A percentile compares a stretch with the other conserved stretches of the same genome.
These are phyloP conservation scores for Leptopilina clavipes DNA, from an alignment of 1,140 invertebrate species.

Conservation along the genomic window DNA sequence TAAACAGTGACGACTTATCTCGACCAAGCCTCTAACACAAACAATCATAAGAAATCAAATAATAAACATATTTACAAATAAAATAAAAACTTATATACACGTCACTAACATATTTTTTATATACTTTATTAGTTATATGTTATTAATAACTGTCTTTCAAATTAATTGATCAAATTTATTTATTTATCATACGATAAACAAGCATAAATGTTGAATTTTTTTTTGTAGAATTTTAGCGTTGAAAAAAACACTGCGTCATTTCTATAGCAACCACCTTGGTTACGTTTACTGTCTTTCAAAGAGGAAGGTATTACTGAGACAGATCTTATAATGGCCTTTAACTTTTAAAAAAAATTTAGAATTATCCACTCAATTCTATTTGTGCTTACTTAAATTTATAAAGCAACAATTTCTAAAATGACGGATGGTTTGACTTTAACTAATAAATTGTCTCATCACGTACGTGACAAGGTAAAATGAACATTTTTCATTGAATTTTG, in stretches of 20 bases:
- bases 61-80: too few relatives aligned
- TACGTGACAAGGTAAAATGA: slow-evolving; percentile 55
- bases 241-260: not conserved
- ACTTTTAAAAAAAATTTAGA: not conserved
- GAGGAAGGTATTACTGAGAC: not conserved
- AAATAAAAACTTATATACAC: too few relatives aligned
- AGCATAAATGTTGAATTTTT: not conserved
- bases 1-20: too few relatives aligned
- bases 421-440: not conserved
- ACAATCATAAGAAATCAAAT: too few relatives aligned
- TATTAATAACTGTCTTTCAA: too few relatives aligned
- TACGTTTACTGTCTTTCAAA: not conserved
- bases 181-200: not conserved
- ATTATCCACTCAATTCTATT: not conserved
- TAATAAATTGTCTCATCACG: slow-evolving; percentile 29
- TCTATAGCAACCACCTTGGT: slow-evolving; percentile 11
- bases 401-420: not conserved
- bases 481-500: not conserved
- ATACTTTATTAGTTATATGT: too few relatives aligned
- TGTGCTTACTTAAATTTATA: not conserved
- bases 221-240: not conserved
- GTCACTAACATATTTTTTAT: too few relatives aligned
- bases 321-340: not conserved
- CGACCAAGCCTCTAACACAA: too few relatives aligned
- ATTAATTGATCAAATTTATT: too few relatives aligned